Evolutionary conservation across 2,113 vertebrate genomes (phyloP).

Genomic region (Recurvirostra avosetta): DNA sequence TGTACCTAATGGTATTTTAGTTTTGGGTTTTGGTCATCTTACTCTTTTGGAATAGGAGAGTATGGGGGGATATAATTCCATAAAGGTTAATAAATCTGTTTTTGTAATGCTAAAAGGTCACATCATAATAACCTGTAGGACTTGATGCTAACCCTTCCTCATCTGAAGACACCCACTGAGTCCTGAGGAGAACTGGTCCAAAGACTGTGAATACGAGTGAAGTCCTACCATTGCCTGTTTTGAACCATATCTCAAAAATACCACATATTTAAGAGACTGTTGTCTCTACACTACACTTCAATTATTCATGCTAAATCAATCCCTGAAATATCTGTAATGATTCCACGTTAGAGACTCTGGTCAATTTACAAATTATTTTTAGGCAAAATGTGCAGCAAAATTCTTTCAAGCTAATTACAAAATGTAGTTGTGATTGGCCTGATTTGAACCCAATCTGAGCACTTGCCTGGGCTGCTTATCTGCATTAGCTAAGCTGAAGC

Average conservation of each 20-base stretch:
- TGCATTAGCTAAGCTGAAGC: not conserved
- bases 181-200: not conserved
- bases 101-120: not conserved
- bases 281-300: constrained; percentile 21
- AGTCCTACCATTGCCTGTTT: not conserved
- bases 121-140: not conserved
- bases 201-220: not conserved
- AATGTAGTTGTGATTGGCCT: constrained; percentile 10
- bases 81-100: not conserved
- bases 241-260: not conserved
- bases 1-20: not conserved
- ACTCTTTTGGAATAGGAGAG: not conserved
- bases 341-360: not conserved
- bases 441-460: constrained; percentile 11
- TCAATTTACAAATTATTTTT: constrained; percentile 65
- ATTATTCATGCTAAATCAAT: constrained; percentile 63
- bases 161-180: not conserved
- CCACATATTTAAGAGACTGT: constrained; percentile 5
- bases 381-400: constrained; percentile 44
- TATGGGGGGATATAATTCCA: not conserved
- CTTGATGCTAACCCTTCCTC: not conserved
- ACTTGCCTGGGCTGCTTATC: not conserved
- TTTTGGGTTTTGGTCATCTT: not conserved
- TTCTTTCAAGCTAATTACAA: constrained; percentile 38
- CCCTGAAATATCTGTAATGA: constrained; percentile 56